A percentile compares a stretch with the other conserved stretches of the same genome.
Evolutionary conservation across 1,140 invertebrate genomes (phyloP).

Genomic region (Euura lappo): DNA sequence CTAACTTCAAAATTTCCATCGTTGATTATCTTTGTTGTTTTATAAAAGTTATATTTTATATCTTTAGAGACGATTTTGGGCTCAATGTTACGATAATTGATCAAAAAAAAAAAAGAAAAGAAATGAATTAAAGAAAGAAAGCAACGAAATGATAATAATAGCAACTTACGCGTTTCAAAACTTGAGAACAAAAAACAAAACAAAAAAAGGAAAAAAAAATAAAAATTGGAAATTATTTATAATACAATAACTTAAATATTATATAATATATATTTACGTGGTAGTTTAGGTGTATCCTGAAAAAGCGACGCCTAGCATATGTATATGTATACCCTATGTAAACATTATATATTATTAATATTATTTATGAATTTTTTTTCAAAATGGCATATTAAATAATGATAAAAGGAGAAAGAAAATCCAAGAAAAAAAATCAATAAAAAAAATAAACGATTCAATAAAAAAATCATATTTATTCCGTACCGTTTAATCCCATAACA

Average conservation of each 20-base stretch:
- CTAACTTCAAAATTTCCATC: no score
- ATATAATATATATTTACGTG: constrained; percentile 26
- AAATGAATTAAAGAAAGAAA: no score
- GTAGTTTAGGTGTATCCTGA: constrained; percentile 49
- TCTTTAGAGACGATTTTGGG: no score
- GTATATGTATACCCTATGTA: constrained; percentile 36
- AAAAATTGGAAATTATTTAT: constrained; percentile 15
- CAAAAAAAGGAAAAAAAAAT: constrained; percentile 1
- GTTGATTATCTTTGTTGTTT: no score
- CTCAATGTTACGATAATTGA: no score
- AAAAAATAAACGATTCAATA: constrained; percentile 29
- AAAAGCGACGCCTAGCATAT: constrained; percentile 46
- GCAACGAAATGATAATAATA: no score
- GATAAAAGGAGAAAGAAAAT: constrained; percentile 38
- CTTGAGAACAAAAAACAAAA: neutral
- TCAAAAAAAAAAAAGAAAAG: no score
- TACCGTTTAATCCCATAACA: neutral
- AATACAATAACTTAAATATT: constrained; percentile 28
- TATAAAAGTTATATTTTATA: no score
- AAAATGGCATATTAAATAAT: constrained; percentile 40
- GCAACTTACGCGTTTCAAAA: no score
- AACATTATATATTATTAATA: constrained; percentile 44
- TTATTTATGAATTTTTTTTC: constrained; percentile 46
- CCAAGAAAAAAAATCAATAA: constrained; percentile 36
- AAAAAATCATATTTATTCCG: constrained; percentile 20